phyloP scores from a whole-genome alignment of 2,797 vertebrate species.

The Saxicola maurus region DNA sequence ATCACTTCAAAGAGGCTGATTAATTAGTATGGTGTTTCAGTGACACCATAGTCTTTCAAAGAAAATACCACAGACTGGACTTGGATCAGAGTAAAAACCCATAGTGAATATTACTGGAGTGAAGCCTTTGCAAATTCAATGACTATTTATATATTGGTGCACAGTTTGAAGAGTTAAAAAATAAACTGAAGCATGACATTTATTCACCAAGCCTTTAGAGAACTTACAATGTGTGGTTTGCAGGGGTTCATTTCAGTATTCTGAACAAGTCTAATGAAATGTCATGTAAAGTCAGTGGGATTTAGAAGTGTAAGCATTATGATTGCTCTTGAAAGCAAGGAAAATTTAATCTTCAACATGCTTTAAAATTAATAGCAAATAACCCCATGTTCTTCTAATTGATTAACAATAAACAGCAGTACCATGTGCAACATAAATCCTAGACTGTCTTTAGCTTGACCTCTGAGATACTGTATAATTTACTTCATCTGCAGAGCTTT shows the following conservation, averaged over 20 bases:
- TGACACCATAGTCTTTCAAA: neutral
- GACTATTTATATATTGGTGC: neutral
- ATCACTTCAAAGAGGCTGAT: neutral
- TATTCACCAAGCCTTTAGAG: neutral
- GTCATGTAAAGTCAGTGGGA: neutral
- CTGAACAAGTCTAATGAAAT: neutral
- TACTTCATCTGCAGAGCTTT: neutral
- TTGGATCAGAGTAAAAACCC: neutral
- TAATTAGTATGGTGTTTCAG: neutral
- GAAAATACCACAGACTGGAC: neutral
- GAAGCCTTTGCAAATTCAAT: neutral
- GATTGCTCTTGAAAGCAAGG: neutral
- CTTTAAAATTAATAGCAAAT: neutral
- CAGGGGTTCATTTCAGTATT: neutral
- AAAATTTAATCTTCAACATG: neutral
- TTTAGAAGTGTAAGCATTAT: neutral
- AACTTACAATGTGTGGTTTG: neutral
- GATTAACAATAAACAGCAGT: neutral
- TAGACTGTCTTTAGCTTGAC: neutral
- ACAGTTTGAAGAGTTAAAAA: neutral
- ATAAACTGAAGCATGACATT: neutral
- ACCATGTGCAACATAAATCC: neutral
- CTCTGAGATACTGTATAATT: neutral
- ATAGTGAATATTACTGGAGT: neutral
- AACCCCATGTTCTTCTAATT: neutral